These are phyloP conservation scores for Tanypteryx hageni DNA, from an alignment of 2,888 invertebrate genomes.

Conservation along the genomic window DNA sequence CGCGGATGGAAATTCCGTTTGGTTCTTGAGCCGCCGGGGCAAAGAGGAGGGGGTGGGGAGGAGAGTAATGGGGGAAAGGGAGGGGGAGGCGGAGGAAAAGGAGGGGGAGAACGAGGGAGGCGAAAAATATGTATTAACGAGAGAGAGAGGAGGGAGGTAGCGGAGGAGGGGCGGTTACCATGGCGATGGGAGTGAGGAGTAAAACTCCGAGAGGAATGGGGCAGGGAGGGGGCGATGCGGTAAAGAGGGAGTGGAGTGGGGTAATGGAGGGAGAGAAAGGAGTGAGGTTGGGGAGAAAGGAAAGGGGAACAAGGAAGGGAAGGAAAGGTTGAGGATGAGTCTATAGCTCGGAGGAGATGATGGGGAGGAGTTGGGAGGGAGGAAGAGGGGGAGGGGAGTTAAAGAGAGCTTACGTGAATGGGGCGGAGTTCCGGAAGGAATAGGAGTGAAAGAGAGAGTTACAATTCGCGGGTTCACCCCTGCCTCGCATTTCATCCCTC, in stretches of 20 bases:
- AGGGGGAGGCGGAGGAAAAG: not conserved
- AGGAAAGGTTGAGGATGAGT: not conserved
- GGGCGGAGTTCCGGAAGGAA: not conserved
- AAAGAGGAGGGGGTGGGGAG: not conserved
- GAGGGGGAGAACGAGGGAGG: not conserved
- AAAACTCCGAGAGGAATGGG: not conserved
- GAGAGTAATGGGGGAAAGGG: not conserved
- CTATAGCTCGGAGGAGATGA: not conserved
- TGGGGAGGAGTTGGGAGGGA: not conserved
- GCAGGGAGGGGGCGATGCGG: not conserved
- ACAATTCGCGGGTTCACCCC: not conserved
- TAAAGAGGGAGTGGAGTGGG: not conserved
- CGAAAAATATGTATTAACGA: not conserved
- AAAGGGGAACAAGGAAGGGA: not conserved
- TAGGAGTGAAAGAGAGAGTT: not conserved
- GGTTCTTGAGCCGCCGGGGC: not conserved
- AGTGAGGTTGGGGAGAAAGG: not conserved
- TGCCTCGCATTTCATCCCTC: not conserved
- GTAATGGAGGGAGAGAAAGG: not conserved
- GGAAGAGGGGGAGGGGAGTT: not conserved
- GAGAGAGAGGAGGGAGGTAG: too few relatives aligned
- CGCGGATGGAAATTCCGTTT: not conserved
- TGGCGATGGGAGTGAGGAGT: not conserved
- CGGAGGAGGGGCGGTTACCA: not conserved
- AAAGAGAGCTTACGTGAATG: not conserved